Conservation (phyloP, 2,113 vertebrate species). For the Camelus dromedarius region DNA sequence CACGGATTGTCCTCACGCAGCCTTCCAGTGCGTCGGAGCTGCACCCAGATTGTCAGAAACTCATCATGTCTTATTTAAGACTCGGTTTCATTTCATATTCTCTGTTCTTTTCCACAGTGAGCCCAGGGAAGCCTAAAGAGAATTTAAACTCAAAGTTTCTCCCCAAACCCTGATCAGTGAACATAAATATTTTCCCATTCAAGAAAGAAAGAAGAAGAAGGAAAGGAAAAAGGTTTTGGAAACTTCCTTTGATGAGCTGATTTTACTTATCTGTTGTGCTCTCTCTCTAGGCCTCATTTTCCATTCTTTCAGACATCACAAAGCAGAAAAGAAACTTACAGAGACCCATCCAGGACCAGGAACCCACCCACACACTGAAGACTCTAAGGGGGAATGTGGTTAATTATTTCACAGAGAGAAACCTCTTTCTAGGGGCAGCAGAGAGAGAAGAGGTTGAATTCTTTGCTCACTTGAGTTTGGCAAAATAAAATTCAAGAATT, state of each 20-base stretch:
- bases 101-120: neutral
- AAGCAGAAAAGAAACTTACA: slow-evolving; percentile 73
- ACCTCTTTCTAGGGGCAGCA: neutral
- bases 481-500: neutral
- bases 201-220: neutral
- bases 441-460: neutral
- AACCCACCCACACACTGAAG: neutral
- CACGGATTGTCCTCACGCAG: neutral
- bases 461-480: neutral
- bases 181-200: neutral
- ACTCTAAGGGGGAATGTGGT: neutral
- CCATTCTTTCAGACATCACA: slow-evolving; percentile 52
- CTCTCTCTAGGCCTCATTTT: neutral
- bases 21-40: neutral
- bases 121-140: neutral
- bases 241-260: neutral
- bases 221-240: neutral
- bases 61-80: neutral
- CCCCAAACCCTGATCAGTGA: neutral
- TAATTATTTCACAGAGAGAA: slow-evolving; percentile 52
- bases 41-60: neutral
- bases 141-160: neutral
- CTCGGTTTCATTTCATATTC: neutral
- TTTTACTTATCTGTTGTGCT: neutral
- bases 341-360: neutral